These are phyloP conservation scores for Rissa tridactyla DNA, from an alignment of 2,113 vertebrate genomes.

Conservation along the genomic window DNA sequence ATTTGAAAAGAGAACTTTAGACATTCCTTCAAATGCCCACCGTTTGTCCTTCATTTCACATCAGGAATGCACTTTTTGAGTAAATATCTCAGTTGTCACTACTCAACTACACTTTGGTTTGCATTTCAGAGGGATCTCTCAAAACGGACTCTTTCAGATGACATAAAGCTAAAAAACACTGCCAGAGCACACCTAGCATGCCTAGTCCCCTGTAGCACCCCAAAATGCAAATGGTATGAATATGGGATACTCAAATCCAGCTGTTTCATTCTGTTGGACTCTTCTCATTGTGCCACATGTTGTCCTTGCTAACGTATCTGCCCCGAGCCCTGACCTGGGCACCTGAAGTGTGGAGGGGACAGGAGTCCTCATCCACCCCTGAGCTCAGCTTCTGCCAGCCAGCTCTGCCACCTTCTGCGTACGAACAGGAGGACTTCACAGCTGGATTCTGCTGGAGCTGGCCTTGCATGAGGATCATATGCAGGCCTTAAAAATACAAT, in stretches of 20 bases:
- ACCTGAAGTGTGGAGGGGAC: neutral
- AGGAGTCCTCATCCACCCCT: neutral
- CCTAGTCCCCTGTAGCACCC: neutral
- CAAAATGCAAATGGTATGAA: neutral
- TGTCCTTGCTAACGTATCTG: neutral
- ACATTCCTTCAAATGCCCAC: neutral
- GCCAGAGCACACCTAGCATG: neutral
- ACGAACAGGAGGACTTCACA: neutral
- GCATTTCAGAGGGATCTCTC: neutral
- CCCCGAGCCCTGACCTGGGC: neutral
- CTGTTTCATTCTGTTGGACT: neutral
- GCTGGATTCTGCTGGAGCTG: neutral
- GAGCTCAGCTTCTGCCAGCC: neutral
- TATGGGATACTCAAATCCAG: neutral
- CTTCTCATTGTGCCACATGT: fast-evolving
- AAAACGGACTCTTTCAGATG: neutral
- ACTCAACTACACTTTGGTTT: neutral
- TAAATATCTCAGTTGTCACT: neutral
- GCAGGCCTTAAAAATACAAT: neutral
- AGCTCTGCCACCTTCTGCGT: neutral
- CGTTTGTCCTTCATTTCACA: neutral
- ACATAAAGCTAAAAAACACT: neutral
- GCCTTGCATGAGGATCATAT: neutral
- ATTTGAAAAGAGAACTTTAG: neutral
- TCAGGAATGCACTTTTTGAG: neutral